phyloP scores from a whole-genome alignment of 2,113 vertebrate genomes.

The Marmota flaviventris region DNA sequence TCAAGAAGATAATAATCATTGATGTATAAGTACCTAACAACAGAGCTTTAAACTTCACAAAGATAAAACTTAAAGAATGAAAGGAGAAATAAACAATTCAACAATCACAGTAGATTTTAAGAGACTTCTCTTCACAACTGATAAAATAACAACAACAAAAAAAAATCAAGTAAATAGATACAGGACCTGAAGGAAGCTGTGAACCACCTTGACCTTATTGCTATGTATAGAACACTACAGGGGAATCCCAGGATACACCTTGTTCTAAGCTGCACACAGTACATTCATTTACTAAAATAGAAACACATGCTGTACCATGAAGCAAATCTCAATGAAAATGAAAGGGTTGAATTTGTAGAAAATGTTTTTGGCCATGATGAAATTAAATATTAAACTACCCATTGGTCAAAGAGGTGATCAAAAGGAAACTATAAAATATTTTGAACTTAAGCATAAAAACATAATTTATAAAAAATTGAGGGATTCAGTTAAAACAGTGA shows the following conservation, averaged over 20 bases:
- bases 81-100: neutral
- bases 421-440: constrained; percentile 43
- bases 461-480: neutral
- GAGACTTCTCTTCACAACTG: neutral
- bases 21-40: neutral
- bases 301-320: neutral
- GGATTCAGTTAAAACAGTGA: neutral
- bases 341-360: neutral
- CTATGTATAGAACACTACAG: neutral
- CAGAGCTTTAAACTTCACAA: neutral
- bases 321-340: neutral
- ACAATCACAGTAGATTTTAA: neutral
- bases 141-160: neutral
- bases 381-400: constrained; percentile 2
- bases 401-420: neutral
- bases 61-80: neutral
- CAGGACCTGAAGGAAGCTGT: neutral
- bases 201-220: neutral
- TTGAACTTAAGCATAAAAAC: neutral
- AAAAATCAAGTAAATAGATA: neutral
- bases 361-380: neutral
- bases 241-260: neutral
- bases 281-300: neutral
- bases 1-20: neutral
- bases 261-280: neutral